Percentiles rank a stretch among this genome's conserved stretches.
phyloP scores from a whole-genome alignment of 1,140 invertebrate genomes.

The Panagrolaimus sp. region DNA sequence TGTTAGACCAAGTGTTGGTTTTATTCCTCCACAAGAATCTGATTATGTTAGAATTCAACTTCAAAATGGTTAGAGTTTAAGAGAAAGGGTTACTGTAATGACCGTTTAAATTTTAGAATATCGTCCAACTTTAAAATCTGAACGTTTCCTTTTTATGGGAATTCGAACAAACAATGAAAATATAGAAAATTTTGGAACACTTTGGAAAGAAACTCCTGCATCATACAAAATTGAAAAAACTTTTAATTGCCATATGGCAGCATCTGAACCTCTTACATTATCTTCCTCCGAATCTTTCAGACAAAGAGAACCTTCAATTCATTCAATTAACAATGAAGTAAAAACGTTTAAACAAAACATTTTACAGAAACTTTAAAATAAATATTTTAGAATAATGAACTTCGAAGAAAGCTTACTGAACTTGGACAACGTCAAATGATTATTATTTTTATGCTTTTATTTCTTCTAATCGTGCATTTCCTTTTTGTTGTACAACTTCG shows the following conservation, averaged over 20 bases:
- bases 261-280: too few relatives aligned
- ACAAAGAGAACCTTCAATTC: too few relatives aligned
- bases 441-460: constrained; percentile 6
- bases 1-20: constrained; percentile 75
- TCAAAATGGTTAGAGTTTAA: constrained; percentile 29
- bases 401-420: not conserved
- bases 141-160: constrained; percentile 11
- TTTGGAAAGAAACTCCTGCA: constrained; percentile 1
- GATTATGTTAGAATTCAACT: constrained; percentile 58
- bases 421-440: constrained; percentile 8
- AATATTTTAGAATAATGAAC: not conserved
- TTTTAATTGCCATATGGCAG: not conserved
- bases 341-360: not conserved
- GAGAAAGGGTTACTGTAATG: too few relatives aligned
- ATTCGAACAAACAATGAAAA: not conserved
- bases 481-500: constrained; percentile 7
- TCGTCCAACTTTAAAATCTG: not conserved
- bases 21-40: constrained; percentile 64
- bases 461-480: not conserved
- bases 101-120: not conserved
- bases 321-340: not conserved
- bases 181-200: not conserved
- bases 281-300: too few relatives aligned
- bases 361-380: not conserved
- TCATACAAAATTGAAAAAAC: not conserved